Evolutionary conservation across 2,113 vertebrate genomes (phyloP).

Genomic region (Nerophis lumbriciformis): DNA sequence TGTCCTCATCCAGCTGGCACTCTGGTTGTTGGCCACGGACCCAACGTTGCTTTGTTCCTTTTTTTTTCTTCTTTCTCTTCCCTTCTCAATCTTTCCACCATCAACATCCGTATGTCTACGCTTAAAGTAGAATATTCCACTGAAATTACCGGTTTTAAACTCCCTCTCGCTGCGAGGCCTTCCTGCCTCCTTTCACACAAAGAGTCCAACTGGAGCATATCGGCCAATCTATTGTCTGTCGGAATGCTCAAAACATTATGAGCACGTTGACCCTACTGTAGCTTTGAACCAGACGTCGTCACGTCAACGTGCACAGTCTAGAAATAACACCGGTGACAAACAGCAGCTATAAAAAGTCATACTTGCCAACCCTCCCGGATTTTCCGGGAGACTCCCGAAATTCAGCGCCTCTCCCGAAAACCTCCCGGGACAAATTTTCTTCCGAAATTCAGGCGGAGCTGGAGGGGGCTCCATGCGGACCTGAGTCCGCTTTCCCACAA

Average conservation of each 20-base stretch:
- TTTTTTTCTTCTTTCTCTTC: background rate
- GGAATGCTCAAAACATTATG: background rate
- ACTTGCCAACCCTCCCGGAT: no score
- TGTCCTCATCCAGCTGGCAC: constrained; percentile 24
- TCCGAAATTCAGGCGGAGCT: no score
- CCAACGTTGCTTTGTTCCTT: constrained; percentile 1
- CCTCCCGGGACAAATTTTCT: no score
- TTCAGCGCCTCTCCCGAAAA: no score
- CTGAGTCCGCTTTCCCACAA: no score
- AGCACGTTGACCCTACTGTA: background rate
- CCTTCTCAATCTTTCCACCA: background rate
- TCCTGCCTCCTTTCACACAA: background rate
- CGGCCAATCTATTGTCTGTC: background rate
- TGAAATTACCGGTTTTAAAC: background rate
- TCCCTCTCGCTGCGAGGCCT: background rate
- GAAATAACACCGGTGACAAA: background rate
- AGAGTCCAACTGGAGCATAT: background rate
- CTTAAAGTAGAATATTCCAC: constrained; percentile 6
- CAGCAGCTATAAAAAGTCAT: background rate
- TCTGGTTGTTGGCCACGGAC: constrained; percentile 6
- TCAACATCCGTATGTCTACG: constrained; percentile 1
- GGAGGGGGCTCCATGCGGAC: no score
- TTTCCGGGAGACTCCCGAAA: no score
- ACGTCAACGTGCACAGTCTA: background rate
- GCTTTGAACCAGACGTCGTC: background rate